Conservation (phyloP, 2,113 vertebrate species). For the Mugil cephalus region DNA sequence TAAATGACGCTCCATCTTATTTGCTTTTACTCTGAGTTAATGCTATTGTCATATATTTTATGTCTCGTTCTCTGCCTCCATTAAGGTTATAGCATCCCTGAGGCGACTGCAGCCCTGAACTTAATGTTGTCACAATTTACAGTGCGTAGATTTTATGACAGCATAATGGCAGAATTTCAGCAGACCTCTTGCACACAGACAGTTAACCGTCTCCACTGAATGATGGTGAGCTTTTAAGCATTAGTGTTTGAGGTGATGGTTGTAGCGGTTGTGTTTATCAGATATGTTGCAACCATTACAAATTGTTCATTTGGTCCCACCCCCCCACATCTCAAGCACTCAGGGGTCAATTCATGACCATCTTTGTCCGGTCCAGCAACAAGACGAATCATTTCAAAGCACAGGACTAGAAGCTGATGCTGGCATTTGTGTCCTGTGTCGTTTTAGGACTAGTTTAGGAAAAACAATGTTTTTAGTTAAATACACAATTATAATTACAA, state of each 20-base stretch:
- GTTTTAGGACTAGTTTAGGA: no score
- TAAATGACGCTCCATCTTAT: constrained; percentile 22
- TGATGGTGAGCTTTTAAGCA: not conserved
- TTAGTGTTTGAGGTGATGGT: not conserved
- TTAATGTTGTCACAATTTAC: constrained; percentile 17
- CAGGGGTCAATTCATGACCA: not conserved
- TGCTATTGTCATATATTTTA: constrained; percentile 24
- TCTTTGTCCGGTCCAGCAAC: no score
- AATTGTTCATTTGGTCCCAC: not conserved
- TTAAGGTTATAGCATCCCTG: constrained; percentile 46
- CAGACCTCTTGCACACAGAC: not conserved
- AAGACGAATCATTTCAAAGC: no score
- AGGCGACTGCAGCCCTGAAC: constrained; percentile 14
- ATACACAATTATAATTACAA: no score
- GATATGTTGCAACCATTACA: not conserved
- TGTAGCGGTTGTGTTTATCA: not conserved
- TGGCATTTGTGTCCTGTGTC: no score
- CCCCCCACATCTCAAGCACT: not conserved
- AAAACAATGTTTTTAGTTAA: no score
- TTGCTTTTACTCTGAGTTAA: constrained; percentile 24
- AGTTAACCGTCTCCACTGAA: not conserved
- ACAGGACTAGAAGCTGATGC: no score
- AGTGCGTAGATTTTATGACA: constrained; percentile 10
- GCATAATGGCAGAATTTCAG: not conserved
- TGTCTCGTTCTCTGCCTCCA: constrained; percentile 19